Evolutionary conservation across 2,797 vertebrate genomes (phyloP), one percentile per base, ranked within the genome.

Genomic region (Sebastes iracundus): DNA sequence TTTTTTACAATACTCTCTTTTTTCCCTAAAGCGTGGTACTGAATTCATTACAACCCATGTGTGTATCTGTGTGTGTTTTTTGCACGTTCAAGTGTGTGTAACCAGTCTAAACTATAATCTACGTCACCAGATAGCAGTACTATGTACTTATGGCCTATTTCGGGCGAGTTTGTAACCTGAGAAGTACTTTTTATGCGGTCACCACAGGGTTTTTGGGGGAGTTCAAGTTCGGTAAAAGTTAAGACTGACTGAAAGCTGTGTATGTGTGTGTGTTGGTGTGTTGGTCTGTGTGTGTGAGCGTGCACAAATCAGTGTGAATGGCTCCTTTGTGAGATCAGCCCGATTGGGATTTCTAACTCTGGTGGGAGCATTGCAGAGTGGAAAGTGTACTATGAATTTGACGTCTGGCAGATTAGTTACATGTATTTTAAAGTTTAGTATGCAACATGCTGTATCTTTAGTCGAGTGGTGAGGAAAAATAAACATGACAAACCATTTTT

Each of bases 131-230:
- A 90, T 87, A 87, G 83, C 87, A 90, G 79, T 80, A 90, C 85
- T 91, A 91, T 95, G 91, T 93, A 94, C 90, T 95, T 94, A 90
- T 12, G 73, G 80, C 75, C 92, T 95, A 95, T 95, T 95, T 92
- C 86, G 67, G 85, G 90, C 69, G 38, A 83, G 80, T 88, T 85
- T 87, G 92, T 92, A 95, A 91, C 90, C 85, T 71, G 90, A 92
- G 89, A 94, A 90, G 74, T 90, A 59, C 90, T 94, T 93, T 90
- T 94, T 93, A 93, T 91, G 92, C 77, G 77, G 90, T 86, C 76
- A 88, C 82, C 63, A 55, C 85, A 72, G 81, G 84, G 92, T 92
- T 93, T 93, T 92, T 87, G 86, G 70, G 84, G 91, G 88, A 92
- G 90, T 93, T 91, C 68, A 87, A 79, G 83, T 91, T 90, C 64